Percentiles rank a stretch among this genome's conserved stretches.
phyloP scores from a whole-genome alignment of 2,797 vertebrate genomes.

The Amblyopsis hoosieri region DNA sequence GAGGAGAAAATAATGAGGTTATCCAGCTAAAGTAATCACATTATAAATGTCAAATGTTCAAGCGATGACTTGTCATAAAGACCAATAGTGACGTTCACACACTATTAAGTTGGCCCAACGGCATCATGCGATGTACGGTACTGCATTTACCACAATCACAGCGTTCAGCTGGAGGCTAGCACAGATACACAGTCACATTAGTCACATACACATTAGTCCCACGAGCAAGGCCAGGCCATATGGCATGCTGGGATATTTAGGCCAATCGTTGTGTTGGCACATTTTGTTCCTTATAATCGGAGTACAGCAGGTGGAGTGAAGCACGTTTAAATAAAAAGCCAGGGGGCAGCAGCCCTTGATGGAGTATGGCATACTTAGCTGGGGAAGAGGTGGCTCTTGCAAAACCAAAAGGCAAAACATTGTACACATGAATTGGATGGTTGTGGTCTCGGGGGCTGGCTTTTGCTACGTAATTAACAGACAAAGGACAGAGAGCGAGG shows the following conservation, averaged over 20 bases:
- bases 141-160: slow-evolving; percentile 8
- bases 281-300: slow-evolving; percentile 44
- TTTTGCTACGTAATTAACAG: slow-evolving; percentile 59
- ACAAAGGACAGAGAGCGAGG: slow-evolving; percentile 30
- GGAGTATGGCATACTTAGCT: slow-evolving; percentile 69
- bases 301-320: slow-evolving; percentile 63
- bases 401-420: slow-evolving; percentile 68
- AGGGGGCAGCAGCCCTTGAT: slow-evolving; percentile 55
- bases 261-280: slow-evolving; percentile 26
- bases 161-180: slow-evolving; percentile 14
- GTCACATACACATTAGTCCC: slow-evolving; percentile 1
- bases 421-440: slow-evolving; percentile 64
- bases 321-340: slow-evolving; percentile 51
- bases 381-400: slow-evolving; percentile 64
- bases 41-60: slow-evolving; percentile 41
- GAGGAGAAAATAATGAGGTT: slow-evolving; percentile 10
- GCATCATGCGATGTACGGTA: slow-evolving; percentile 35
- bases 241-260: slow-evolving; percentile 32
- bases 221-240: slow-evolving; percentile 23
- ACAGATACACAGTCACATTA: slow-evolving; percentile 9
- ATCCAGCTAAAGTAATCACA: slow-evolving; percentile 25
- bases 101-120: slow-evolving; percentile 23
- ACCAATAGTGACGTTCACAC: slow-evolving; percentile 21
- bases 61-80: slow-evolving; percentile 23
- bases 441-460: slow-evolving; percentile 53